Conservation (phyloP, 2,888 invertebrate genomes). For the Agonopterix heracliana region DNA sequence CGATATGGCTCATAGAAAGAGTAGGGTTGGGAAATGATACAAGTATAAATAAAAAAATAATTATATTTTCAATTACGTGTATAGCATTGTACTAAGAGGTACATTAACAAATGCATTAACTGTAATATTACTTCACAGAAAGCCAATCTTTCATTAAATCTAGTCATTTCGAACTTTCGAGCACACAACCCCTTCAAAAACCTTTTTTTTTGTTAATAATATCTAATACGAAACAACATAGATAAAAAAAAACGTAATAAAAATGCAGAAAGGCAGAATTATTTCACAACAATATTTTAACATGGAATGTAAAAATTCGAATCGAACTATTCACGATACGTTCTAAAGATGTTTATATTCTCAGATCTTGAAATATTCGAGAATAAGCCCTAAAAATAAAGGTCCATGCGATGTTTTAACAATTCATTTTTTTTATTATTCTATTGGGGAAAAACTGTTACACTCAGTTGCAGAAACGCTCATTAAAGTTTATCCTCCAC, state of each 20-base stretch:
- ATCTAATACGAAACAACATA: not conserved
- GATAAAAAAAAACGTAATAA: not conserved
- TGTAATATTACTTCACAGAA: too few species aligned
- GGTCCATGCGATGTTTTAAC: not conserved
- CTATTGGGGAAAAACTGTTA: too few species aligned
- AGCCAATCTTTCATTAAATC: too few species aligned
- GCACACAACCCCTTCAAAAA: too few species aligned
- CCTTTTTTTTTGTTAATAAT: too few species aligned
- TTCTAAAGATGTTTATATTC: not conserved
- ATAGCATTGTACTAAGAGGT: constrained; percentile 8
- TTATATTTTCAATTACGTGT: not conserved
- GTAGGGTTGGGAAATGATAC: not conserved
- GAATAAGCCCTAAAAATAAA: not conserved
- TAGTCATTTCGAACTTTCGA: too few species aligned
- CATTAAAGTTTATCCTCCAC: too few species aligned
- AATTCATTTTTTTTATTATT: too few species aligned
- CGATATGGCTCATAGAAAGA: too few species aligned
- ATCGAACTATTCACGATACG: not conserved
- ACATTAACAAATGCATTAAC: constrained; percentile 2
- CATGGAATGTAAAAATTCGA: constrained; percentile 8
- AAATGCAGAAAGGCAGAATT: not conserved
- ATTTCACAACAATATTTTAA: not conserved
- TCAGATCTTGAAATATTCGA: constrained; percentile 9
- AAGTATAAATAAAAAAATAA: constrained; percentile 6
- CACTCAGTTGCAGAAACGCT: too few species aligned